phyloP scores from a whole-genome alignment of 1,140 invertebrate species.

The Drosophila pseudoobscura region DNA sequence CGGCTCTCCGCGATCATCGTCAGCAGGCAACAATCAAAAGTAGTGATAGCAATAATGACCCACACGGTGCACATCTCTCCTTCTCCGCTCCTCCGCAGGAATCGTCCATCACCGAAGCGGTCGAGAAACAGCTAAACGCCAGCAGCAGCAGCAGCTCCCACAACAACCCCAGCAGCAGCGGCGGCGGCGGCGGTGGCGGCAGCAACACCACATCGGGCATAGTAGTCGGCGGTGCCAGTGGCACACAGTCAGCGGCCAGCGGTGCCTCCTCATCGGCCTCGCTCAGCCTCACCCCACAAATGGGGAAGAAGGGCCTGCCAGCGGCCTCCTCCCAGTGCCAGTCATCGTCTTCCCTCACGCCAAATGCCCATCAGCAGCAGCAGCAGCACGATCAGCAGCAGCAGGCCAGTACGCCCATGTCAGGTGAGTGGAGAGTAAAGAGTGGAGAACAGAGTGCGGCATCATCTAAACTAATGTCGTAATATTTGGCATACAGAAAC shows the following conservation, averaged over 20 bases:
- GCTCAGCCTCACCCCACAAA: conserved; percentile 86
- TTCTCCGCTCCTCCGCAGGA: conserved; percentile 83
- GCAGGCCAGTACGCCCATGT: conserved; percentile 78
- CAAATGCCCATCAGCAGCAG: conserved; percentile 62
- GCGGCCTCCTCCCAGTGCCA: conserved; percentile 14
- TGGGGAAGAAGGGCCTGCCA: conserved; percentile 89
- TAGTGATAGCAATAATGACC: conserved; percentile 83
- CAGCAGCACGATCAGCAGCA: conserved; percentile 59
- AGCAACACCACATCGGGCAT: conserved; percentile 21
- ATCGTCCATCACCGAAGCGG: conserved; percentile 87
- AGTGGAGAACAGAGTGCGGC: accelerated
- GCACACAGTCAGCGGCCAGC: conserved; percentile 45
- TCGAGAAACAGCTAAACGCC: conserved; percentile 92
- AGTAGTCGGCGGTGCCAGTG: conserved; percentile 17
- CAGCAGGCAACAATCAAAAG: conserved; percentile 38
- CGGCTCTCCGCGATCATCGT: conserved; percentile 7
- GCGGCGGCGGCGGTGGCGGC: conserved; percentile 1
- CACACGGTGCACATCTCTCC: conserved; percentile 83
- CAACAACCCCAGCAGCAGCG: conserved; percentile 10
- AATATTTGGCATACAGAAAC: conserved; percentile 82
- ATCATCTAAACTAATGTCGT: not conserved
- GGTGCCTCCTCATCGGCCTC: conserved; percentile 82
- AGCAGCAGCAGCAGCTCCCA: conserved; percentile 57
- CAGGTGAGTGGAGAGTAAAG: conserved; percentile 54
- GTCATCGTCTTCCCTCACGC: conserved; percentile 31